These are phyloP conservation scores for Channa argus DNA, from an alignment of 2,113 vertebrate genomes.

Conservation along the genomic window DNA sequence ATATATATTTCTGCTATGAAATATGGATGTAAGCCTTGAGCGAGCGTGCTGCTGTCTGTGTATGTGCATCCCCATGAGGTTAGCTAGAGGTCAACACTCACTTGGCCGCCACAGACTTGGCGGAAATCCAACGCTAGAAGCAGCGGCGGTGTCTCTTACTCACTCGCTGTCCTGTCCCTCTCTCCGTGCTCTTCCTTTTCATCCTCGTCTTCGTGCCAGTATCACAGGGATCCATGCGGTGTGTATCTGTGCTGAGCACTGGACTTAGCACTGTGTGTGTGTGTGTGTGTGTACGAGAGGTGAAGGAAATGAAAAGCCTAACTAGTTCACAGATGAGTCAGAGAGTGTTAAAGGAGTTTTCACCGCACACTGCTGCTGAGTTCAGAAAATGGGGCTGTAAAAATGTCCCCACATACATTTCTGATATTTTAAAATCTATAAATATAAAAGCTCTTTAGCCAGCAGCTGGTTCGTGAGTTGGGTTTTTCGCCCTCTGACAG, in stretches of 20 bases:
- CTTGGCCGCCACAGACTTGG: constrained; percentile 78
- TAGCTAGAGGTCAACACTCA: constrained; percentile 77
- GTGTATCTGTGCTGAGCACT: constrained; percentile 59
- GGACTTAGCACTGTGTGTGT: constrained; percentile 51
- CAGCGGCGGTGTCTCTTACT: constrained; percentile 54
- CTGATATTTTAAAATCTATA: constrained; percentile 37
- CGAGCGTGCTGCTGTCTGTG: constrained; percentile 35
- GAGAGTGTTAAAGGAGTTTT: constrained; percentile 27
- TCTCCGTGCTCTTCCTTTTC: constrained; percentile 22
- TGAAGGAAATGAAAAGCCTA: constrained; percentile 60
- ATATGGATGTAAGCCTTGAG: constrained; percentile 74
- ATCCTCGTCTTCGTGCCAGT: constrained; percentile 32
- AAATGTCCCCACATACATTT: constrained; percentile 17
- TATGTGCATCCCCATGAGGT: constrained; percentile 62
- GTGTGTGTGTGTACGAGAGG: constrained; percentile 8
- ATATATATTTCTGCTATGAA: constrained; percentile 80
- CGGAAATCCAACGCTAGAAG: constrained; percentile 63
- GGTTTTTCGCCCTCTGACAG: too few relatives aligned
- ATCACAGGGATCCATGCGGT: constrained; percentile 54
- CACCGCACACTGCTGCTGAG: constrained; percentile 4
- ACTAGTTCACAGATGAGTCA: constrained; percentile 46
- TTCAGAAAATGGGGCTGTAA: constrained; percentile 37
- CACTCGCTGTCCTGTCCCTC: constrained; percentile 10
- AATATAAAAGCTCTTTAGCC: constrained; percentile 1
- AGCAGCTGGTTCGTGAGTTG: too few relatives aligned